Conservation (phyloP, 1,140 invertebrate genomes). For the Drosophila orena region DNA sequence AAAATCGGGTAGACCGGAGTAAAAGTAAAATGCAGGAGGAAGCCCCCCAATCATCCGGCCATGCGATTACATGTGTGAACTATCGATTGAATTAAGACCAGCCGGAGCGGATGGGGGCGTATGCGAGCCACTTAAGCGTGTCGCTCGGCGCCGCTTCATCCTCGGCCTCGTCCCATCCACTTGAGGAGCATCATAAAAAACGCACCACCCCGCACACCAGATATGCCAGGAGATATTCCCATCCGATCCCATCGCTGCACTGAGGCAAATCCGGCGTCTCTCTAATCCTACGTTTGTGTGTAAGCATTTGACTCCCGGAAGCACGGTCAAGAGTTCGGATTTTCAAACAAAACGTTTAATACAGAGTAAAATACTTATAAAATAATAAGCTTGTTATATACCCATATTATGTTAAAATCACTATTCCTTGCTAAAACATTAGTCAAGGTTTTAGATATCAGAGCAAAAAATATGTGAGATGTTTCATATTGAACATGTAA, state of each 20-base stretch:
- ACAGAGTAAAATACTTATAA: too few relatives aligned
- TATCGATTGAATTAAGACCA: conserved; percentile 83
- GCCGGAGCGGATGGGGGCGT: conserved; percentile 12
- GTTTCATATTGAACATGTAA: too few relatives aligned
- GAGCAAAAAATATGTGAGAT: too few relatives aligned
- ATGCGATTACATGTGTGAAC: conserved; percentile 82
- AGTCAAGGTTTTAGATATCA: too few relatives aligned
- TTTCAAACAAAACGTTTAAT: too few relatives aligned
- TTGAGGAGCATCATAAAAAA: conserved; percentile 76
- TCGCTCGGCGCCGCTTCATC: conserved; percentile 51
- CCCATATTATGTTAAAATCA: too few relatives aligned
- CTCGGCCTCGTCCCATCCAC: conserved; percentile 34
- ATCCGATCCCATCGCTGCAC: conserved; percentile 23
- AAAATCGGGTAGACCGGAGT: conserved; percentile 20
- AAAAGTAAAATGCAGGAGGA: conserved; percentile 66
- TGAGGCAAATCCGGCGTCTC: background rate
- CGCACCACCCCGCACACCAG: conserved; percentile 29
- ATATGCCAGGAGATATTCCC: conserved; percentile 19
- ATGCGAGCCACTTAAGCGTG: conserved; percentile 73
- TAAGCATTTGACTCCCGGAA: background rate
- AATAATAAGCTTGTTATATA: too few relatives aligned
- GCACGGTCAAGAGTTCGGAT: too few relatives aligned
- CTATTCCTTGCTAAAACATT: too few relatives aligned
- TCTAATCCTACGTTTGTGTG: background rate
- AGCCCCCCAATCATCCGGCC: conserved; percentile 70